Conservation (phyloP, 2,888 invertebrate genomes). For the Lasioglossum oenotherae region DNA sequence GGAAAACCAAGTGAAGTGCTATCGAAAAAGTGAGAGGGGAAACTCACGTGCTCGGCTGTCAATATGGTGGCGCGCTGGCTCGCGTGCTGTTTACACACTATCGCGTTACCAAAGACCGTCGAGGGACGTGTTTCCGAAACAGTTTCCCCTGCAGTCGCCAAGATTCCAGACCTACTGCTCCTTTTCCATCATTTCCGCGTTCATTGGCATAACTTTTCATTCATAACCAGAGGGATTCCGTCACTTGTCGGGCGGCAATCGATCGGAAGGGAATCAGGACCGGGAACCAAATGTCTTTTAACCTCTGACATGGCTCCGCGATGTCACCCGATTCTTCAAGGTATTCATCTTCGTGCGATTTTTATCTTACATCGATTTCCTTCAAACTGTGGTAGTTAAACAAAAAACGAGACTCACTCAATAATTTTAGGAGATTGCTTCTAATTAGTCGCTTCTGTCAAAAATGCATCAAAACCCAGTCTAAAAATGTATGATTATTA, state of each 20-base stretch:
- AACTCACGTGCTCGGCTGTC: constrained; percentile 71
- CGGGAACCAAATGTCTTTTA: background rate
- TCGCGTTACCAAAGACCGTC: constrained; percentile 55
- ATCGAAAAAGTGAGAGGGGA: constrained; percentile 47
- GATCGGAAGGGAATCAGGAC: background rate
- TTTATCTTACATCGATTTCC: background rate
- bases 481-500: background rate
- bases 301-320: background rate
- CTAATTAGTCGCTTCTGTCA: no score
- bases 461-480: no score
- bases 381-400: no score
- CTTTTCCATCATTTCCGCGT: background rate
- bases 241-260: background rate
- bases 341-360: background rate
- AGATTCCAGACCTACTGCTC: background rate
- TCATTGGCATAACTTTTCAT: background rate
- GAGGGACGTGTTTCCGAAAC: constrained; percentile 20
- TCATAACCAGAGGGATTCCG: background rate
- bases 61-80: constrained; percentile 67
- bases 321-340: background rate
- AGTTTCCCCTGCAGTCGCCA: constrained; percentile 4
- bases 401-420: no score
- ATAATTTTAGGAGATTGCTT: background rate
- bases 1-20: constrained; percentile 51
- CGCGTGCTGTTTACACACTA: constrained; percentile 66